These are phyloP conservation scores for Chironomus striatipennis DNA, from an alignment of 1,140 invertebrate genomes.

Conservation along the genomic window DNA sequence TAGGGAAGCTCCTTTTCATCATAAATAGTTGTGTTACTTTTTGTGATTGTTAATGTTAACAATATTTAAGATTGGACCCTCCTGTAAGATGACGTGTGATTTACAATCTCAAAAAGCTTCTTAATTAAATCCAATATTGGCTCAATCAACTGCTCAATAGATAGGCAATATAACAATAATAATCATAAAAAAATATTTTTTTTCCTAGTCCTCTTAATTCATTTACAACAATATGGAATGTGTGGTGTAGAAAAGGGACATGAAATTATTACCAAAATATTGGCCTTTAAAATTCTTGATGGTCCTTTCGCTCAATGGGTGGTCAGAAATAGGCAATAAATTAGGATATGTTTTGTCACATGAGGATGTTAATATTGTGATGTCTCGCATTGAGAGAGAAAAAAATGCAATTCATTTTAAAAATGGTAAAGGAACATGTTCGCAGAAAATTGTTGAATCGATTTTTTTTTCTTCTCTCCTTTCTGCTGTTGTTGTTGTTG, in stretches of 20 bases:
- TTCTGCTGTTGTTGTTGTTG: neutral
- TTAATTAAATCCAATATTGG: neutral
- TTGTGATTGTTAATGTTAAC: neutral
- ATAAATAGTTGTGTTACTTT: neutral
- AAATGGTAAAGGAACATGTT: neutral
- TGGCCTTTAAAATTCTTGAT: constrained; percentile 12
- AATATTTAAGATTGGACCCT: neutral
- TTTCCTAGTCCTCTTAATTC: neutral
- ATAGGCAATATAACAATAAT: neutral
- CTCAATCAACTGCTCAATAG: neutral
- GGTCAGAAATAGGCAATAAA: neutral
- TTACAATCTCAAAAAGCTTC: constrained; percentile 7
- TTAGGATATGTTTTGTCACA: constrained; percentile 13
- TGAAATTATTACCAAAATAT: constrained; percentile 4
- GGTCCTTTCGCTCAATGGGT: neutral
- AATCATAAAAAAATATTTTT: neutral
- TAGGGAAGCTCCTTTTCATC: neutral
- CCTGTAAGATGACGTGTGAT: constrained; percentile 6
- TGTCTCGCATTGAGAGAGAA: neutral
- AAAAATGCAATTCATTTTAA: neutral
- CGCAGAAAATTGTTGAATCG: constrained; percentile 6
- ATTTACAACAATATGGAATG: constrained; percentile 8
- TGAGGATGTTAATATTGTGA: constrained; percentile 9
- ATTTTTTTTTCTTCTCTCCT: too few relatives aligned
- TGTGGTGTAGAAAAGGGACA: neutral